Evolutionary conservation across 2,113 vertebrate genomes (phyloP).

Genomic region (Thamnophis sirtalis): DNA sequence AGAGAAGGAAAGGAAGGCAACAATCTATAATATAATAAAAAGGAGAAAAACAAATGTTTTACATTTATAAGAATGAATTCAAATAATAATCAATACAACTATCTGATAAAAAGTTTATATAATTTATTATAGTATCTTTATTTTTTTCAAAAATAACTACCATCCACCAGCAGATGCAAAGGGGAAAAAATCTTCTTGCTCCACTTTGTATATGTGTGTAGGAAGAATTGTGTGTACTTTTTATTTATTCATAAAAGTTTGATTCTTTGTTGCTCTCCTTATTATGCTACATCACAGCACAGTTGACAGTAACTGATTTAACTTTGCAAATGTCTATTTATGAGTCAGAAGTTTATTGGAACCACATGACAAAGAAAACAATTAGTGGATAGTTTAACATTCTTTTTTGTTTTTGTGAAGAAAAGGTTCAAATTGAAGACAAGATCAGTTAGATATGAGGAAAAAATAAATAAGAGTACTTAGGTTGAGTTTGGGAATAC

Average conservation of each 20-base stretch:
- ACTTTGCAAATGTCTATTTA: neutral
- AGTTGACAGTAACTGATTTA: neutral
- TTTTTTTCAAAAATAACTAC: neutral
- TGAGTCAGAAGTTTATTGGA: neutral
- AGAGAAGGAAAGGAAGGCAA: neutral
- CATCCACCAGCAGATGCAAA: neutral
- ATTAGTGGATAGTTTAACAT: neutral
- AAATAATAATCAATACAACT: neutral
- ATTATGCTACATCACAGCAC: neutral
- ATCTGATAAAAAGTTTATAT: neutral
- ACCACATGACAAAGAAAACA: neutral
- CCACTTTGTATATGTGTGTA: neutral
- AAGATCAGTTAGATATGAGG: neutral
- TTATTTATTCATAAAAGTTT: slow-evolving; percentile 26
- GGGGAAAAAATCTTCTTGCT: neutral
- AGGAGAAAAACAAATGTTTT: neutral
- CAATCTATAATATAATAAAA: neutral
- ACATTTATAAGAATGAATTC: neutral
- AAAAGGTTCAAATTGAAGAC: neutral
- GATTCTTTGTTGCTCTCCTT: neutral
- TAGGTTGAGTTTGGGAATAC: neutral
- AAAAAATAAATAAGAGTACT: neutral
- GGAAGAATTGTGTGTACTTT: neutral
- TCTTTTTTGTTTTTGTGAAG: neutral
- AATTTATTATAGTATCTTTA: neutral